Conservation (phyloP, 2,797 vertebrate genomes). For the Cheirogaleus major region DNA sequence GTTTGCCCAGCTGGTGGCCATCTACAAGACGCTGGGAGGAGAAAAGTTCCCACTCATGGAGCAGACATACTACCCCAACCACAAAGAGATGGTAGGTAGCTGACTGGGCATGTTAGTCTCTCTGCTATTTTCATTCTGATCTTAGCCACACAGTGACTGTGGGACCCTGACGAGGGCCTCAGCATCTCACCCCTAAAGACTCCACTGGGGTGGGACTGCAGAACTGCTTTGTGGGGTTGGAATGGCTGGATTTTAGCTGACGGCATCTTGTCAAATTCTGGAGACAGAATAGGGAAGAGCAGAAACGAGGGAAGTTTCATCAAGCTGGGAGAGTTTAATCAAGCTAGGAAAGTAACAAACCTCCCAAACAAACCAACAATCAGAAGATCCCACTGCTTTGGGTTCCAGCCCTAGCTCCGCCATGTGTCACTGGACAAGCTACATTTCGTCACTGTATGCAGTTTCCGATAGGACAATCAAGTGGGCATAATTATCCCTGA, state of each 20-base stretch:
- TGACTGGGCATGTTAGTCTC: neutral
- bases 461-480: neutral
- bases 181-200: neutral
- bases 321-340: neutral
- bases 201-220: neutral
- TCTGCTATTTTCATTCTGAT: neutral
- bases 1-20: slow-evolving; percentile 97
- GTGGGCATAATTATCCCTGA: neutral
- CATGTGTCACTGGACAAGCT: neutral
- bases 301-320: neutral
- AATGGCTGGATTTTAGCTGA: neutral
- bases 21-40: slow-evolving; percentile 93
- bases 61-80: slow-evolving; percentile 99
- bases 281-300: neutral
- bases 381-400: neutral
- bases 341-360: neutral
- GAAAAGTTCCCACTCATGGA: slow-evolving; percentile 98
- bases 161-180: neutral
- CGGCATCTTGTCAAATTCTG: neutral
- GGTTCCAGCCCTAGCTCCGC: neutral
- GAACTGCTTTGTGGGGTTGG: neutral
- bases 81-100: slow-evolving; percentile 97
- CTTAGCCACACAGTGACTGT: neutral
- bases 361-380: neutral
- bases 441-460: neutral